Evolutionary conservation across 2,113 vertebrate genomes (phyloP), one percentile per base, ranked within the genome.

Genomic region (Pomatostomus ruficeps): DNA sequence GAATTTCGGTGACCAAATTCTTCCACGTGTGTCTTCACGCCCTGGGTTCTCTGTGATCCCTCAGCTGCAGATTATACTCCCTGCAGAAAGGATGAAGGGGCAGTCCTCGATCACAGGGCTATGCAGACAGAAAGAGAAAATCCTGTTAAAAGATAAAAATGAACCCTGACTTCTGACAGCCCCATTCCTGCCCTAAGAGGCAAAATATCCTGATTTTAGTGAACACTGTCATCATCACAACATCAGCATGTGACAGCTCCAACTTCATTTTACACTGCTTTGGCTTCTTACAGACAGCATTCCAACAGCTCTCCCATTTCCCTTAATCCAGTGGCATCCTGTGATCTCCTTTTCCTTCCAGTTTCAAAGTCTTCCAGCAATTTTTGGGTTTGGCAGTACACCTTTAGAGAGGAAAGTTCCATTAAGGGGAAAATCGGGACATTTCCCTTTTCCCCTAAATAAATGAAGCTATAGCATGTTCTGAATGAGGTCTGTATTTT

Each of bases 21-120:
- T 52, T 68, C 58, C 35, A 22, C 0, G 2, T 25, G 43, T 8
- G 2, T 35, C 59, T 36, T 76, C 22, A 2, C 7, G 16, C 31
- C 57, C 29, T 1, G 0, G 7, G 31, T 54, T 43, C 29, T 52
- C 63, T 33, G 19, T 23, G 31, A 51, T n/a, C 52, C 5, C 3
- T 13, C 40, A 72, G 70, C n/a, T 67, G 73, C 35, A 58, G 46
- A 8, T 9, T 57, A 7, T 14, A 10, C 25, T 81, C 23, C 3
- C 24, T 20, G 19, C 11, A 63, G 48, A 19, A 55, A 43, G n/a
- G 36, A 65, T 42, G 68, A 48, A 48, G 79, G 20, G 73, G 22
- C 10, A 58, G 40, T 23, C 46, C 45, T 7, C 1, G 3, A 9
- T 23, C 42, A 61, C 55, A 45, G 40, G 66, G 35, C 59, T 33